These are phyloP conservation scores for Arrhamphus sclerolepis DNA, from an alignment of 2,797 vertebrate genomes.

Conservation along the genomic window DNA sequence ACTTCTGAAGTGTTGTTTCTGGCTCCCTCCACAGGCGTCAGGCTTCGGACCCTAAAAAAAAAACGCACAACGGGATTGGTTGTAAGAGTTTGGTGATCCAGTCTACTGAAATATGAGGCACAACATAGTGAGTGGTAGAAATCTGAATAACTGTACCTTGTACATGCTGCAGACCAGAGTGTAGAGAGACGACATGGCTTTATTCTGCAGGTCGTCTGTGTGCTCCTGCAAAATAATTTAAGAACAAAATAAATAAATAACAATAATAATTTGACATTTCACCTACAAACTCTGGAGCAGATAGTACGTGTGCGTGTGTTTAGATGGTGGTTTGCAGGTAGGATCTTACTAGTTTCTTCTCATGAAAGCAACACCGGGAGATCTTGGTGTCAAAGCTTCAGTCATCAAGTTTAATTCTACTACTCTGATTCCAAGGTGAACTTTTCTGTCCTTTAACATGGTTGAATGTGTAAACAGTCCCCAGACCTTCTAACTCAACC, in stretches of 20 bases:
- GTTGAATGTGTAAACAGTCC: too few relatives aligned
- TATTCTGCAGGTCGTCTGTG: constrained; percentile 71
- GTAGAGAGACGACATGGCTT: constrained; percentile 78
- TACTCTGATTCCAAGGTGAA: too few relatives aligned
- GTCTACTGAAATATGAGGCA: neutral
- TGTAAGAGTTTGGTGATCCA: neutral
- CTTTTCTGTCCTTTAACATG: too few relatives aligned
- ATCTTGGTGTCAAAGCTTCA: too few relatives aligned
- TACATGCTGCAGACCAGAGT: constrained; percentile 84
- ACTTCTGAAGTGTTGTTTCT: constrained; percentile 40
- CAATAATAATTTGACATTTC: too few relatives aligned
- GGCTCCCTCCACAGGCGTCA: constrained; percentile 41
- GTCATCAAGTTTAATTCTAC: too few relatives aligned
- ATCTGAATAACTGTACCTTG: constrained; percentile 72
- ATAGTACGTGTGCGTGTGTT: too few relatives aligned
- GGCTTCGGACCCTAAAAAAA: constrained; percentile 57
- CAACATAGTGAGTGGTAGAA: neutral
- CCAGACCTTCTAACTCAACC: too few relatives aligned
- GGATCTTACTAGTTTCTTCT: too few relatives aligned
- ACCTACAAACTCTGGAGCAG: too few relatives aligned
- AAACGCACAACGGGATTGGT: neutral
- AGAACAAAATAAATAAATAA: neutral
- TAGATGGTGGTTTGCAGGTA: too few relatives aligned
- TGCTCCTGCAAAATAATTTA: constrained; percentile 64
- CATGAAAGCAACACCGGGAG: too few relatives aligned